phyloP scores from a whole-genome alignment of 2,888 invertebrate species.

The Parapristionchus giblindavisi region DNA sequence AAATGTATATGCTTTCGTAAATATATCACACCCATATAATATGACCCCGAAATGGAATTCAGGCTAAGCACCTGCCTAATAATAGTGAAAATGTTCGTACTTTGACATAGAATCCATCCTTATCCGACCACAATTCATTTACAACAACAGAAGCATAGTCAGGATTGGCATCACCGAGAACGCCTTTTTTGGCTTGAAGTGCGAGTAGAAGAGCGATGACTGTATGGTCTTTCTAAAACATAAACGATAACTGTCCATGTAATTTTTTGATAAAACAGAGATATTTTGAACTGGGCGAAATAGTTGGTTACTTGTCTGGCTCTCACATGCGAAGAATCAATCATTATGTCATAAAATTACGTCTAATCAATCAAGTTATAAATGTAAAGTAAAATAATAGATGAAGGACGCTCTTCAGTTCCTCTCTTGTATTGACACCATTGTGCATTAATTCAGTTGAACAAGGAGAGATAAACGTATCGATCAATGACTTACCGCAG shows the following conservation, averaged over 20 bases:
- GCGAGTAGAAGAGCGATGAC: slow-evolving; percentile 18
- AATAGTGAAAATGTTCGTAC: not conserved
- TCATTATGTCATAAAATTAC: too few species aligned
- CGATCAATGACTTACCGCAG: not conserved
- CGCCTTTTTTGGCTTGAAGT: slow-evolving; percentile 10
- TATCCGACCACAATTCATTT: slow-evolving; percentile 31
- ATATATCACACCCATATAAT: too few species aligned
- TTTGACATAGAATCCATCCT: slow-evolving; percentile 18
- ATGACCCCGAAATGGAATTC: too few species aligned
- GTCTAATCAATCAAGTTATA: too few species aligned
- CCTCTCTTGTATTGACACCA: too few species aligned
- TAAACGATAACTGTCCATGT: not conserved
- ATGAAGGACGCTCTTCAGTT: too few species aligned
- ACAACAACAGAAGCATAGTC: slow-evolving; percentile 20
- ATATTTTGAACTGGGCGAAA: not conserved
- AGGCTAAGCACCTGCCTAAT: too few species aligned
- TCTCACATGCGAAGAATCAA: too few species aligned
- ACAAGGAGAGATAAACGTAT: not conserved
- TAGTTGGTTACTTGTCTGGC: too few species aligned
- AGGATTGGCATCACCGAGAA: slow-evolving; percentile 11
- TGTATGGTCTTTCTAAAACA: slow-evolving; percentile 25
- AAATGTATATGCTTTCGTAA: not conserved
- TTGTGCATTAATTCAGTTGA: too few species aligned
- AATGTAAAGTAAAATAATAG: too few species aligned
- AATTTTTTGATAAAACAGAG: not conserved